These are phyloP conservation scores for Stomatorhinus ivindoensis DNA, from an alignment of 2,113 vertebrate species.

Conservation along the genomic window DNA sequence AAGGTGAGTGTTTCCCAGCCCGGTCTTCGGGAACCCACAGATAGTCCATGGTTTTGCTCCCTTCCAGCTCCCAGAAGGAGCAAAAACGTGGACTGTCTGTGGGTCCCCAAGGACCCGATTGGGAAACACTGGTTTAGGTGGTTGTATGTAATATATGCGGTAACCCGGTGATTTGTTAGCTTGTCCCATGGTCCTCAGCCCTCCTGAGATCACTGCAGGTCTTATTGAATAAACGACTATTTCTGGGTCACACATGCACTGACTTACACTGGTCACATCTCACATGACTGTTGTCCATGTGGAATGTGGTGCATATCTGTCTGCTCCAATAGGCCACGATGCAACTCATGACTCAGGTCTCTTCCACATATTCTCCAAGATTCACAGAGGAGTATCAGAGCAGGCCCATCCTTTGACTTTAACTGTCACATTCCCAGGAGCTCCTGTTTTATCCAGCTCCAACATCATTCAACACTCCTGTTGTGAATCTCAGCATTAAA, in stretches of 20 bases:
- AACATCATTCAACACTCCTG: background rate
- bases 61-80: background rate
- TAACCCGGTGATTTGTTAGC: background rate
- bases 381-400: background rate
- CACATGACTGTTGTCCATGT: background rate
- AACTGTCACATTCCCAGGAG: background rate
- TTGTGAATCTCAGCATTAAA: background rate
- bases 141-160: background rate
- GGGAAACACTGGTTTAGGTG: background rate
- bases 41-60: background rate
- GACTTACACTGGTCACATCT: background rate
- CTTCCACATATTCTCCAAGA: background rate
- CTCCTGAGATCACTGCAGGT: background rate
- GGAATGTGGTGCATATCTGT: background rate
- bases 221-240: background rate
- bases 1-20: background rate
- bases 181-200: background rate
- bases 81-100: background rate
- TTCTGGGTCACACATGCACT: background rate
- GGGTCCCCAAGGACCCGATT: background rate
- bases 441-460: background rate
- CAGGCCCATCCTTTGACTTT: background rate
- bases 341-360: background rate
- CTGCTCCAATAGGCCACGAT: background rate
- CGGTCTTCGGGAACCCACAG: background rate